A percentile compares a stretch with the other conserved stretches of the same genome.
Evolutionary conservation across 2,797 vertebrate species (phyloP).

Genomic region (Smutsia temminckii): DNA sequence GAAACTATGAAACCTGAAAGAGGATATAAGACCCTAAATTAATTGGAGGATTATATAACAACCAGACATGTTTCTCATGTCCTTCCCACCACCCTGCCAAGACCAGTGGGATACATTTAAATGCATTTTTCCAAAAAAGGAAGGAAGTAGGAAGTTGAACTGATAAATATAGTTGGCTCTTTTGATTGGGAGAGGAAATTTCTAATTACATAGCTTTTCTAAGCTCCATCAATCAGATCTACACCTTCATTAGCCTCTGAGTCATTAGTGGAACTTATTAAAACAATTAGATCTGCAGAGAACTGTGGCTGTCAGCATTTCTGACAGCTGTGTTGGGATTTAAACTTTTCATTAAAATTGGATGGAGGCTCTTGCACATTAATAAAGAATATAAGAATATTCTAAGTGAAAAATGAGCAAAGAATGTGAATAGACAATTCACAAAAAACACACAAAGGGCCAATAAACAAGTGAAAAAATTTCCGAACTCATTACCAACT

Average conservation of each 20-base stretch:
- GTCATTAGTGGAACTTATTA: conserved; percentile 61
- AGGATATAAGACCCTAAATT: conserved; percentile 15
- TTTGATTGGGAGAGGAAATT: conserved; percentile 62
- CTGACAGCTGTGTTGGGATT: conserved; percentile 63
- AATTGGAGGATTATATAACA: conserved; percentile 65
- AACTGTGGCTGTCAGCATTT: conserved; percentile 64
- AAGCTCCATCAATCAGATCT: conserved; percentile 47
- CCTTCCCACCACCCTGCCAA: background rate
- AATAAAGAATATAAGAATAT: conserved; percentile 1
- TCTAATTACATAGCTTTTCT: conserved; percentile 61
- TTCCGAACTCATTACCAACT: background rate
- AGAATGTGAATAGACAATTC: background rate
- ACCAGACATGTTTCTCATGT: background rate
- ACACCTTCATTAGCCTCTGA: conserved; percentile 62
- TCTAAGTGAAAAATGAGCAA: background rate
- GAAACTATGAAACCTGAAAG: conserved; percentile 6
- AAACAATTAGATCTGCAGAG: conserved; percentile 60
- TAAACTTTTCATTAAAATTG: conserved; percentile 73
- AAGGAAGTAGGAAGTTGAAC: conserved; percentile 22
- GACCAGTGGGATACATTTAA: conserved; percentile 42
- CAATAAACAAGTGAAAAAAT: background rate
- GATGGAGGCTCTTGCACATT: conserved; percentile 53
- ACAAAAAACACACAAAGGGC: background rate
- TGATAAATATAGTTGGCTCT: conserved; percentile 59
- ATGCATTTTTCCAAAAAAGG: conserved; percentile 36